Evolutionary conservation across 2,797 vertebrate species (phyloP), one percentile per base, ranked within the genome.

Genomic region (Eupleurogrammus muticus): DNA sequence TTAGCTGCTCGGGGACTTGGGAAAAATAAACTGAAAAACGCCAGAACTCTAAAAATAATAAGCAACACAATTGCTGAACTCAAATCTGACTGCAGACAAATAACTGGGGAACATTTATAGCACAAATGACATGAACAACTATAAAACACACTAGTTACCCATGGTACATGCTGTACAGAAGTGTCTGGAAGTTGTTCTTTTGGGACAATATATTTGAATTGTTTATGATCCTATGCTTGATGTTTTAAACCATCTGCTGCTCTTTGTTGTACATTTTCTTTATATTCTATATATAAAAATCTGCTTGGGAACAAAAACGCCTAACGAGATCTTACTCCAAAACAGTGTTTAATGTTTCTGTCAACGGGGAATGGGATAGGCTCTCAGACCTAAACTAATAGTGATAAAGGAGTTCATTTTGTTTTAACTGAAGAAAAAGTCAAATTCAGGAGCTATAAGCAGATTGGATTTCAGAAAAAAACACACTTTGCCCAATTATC

Each of bases 391-490:
- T 36, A 69, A 72, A 49, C 51, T 40, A 58, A 54, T 20, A 9
- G n/a, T 16, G n/a, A 42, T 35, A 67, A 51, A 64, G 32, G 24
- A 52, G 23, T 28, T 28, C 28, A 28, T 28, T 28, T 28, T 28
- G 3, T 28, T 28, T 52, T 67, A 32, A 36, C 13, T 28, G 14
- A 20, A 65, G 36, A 44, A 32, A 53, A 73, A 21, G 13, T 53
- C 13, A 59, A 55, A 64, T 12, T 46, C 14, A 28, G 21, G 42
- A 56, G 48, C 7, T 14, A 42, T 24, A 57, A 54, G 73, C 50
- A 62, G 21, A 55, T 38, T 72, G n/a, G 38, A 42, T 65, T 75
- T 56, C 17, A 64, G 6, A 17, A 67, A 56, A n/a, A 28, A 53
- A 36, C 19, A 56, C 14, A 23, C 0, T 5, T 42, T 66, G 0